Evolutionary conservation across 2,797 vertebrate species (phyloP).

Genomic region (Alca torda): DNA sequence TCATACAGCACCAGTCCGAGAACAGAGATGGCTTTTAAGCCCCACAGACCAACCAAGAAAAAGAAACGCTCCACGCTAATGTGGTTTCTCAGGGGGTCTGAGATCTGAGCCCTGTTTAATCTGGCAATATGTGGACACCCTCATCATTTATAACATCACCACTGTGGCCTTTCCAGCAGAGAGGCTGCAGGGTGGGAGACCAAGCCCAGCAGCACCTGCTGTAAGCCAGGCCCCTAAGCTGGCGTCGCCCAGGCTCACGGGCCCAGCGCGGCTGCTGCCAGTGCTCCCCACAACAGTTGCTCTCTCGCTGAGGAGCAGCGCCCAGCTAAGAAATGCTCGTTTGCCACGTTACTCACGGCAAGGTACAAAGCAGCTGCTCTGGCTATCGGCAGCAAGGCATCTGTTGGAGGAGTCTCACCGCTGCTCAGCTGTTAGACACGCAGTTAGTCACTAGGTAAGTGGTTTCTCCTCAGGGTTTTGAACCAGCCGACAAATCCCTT

Average conservation of each 20-base stretch:
- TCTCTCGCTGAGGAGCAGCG: neutral
- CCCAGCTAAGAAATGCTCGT: neutral
- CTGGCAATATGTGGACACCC: rapidly evolving
- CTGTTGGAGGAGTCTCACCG: neutral
- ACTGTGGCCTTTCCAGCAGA: too few relatives aligned
- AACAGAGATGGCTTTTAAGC: neutral
- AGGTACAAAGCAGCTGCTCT: neutral
- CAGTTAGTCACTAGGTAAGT: neutral
- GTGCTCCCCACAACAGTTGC: too few relatives aligned
- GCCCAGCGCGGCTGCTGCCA: neutral
- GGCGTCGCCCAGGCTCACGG: neutral
- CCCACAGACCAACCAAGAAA: too few relatives aligned
- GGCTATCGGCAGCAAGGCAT: neutral
- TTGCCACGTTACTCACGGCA: neutral
- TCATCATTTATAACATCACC: neutral
- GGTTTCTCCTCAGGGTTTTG: neutral
- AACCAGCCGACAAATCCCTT: neutral
- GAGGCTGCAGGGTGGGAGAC: neutral
- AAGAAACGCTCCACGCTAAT: rapidly evolving
- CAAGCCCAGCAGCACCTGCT: neutral
- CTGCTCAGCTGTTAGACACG: neutral
- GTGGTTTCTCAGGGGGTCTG: neutral
- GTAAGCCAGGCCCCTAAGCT: neutral
- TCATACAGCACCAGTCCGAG: rapidly evolving
- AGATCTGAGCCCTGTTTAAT: neutral